Base-by-base conservation (phyloP, 2,888 invertebrate species). In the Suillia variegata region DNA sequence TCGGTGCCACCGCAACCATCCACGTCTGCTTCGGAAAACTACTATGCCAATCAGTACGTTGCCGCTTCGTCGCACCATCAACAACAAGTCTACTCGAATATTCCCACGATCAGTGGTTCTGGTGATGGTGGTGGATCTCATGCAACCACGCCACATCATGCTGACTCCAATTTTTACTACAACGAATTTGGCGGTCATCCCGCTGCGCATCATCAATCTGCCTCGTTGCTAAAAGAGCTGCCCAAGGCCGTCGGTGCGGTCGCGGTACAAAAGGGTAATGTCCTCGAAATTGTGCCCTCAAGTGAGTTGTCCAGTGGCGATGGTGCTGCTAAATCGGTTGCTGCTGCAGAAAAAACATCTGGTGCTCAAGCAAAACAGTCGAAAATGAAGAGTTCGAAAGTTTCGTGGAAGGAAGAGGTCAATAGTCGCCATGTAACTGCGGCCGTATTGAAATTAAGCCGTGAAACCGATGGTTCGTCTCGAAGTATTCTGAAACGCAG, bases 211-310 rank as follows among this genome's bases (percentile, higher is more conserved):
- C 68, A 68, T 15, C 66, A 65, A 33, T 63, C 63, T 6, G 63
- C 68, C 5, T 64, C 69, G 4, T 60, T 76, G 22, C 67, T 78
- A 5, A 73, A 77, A n/a, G 78, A 79, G 54, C 56, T 77, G 8
- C 74, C 77, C 2, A 78, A 73, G 62, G 75, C 74, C 1, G 63
- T 74, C 18, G 56, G 65, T 1, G 67, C 69, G 2, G 71, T 81
- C 15, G 81, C 78, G 0, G 82, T 82, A 2, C 82, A 80, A 56
- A 82, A 82, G 42, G 82, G 82, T 1, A 82, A 82, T 59, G 81
- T 82, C 1, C 64, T 82, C 15, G 82, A 82, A 64, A 82, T 82
- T 20, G 79, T 82, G 17, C 82, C 82, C 18, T 70, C 70, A 2
- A 51, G 61, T 56, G 70, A 67, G n/a, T 12, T 62, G 13, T 24